Evolutionary conservation across 2,113 vertebrate species (phyloP), one percentile per base, ranked within the genome.

Genomic region (Pterocles gutturalis): DNA sequence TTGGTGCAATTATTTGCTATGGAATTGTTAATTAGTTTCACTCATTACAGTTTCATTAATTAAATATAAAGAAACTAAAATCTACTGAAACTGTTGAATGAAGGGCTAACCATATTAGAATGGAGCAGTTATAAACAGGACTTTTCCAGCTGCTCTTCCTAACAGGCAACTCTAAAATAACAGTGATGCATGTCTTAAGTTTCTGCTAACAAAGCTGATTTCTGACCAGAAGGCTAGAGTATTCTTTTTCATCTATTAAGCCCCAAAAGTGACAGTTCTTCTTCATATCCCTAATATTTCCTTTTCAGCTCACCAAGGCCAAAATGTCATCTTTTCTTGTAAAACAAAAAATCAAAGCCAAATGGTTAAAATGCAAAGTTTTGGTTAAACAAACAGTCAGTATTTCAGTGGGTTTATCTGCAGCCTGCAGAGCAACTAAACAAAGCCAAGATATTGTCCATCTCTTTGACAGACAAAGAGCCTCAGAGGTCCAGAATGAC

Each of bases 381-480:
- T 97, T 98, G 97, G 97, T 98, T 98, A 98, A 98, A 98, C 94
- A 98, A 98, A 98, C 98, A 98, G 94, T 94, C 95, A 75, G 92
- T 92, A 97, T 98, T 96, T 98, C 96, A 97, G 95, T 95, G 96
- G 97, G 96, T 98, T 96, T 98, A 98, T 98, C 97, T 96, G 91
- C 92, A 98, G 98, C 93, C 98, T 95, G 95, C 97, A 88, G 91
- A 97, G 97, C 95, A 94, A 97, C 98, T 96, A 98, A 98, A 98
- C 98, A 98, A 98, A 98, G 98, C 97, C 97, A 98, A 97, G 97
- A 98, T 98, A 98, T 98, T 98, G 98, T 98, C 98, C 98, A 98
- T 98, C 98, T 98, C 97, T 97, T 97, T 98, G 98, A 98, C 94
- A 98, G 98, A 99, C 98, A 98, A 98, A 98, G 98, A 98, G 97